Evolutionary conservation across 2,113 vertebrate genomes (phyloP), one percentile per base, ranked within the genome.

Genomic region (Scopus umbretta): DNA sequence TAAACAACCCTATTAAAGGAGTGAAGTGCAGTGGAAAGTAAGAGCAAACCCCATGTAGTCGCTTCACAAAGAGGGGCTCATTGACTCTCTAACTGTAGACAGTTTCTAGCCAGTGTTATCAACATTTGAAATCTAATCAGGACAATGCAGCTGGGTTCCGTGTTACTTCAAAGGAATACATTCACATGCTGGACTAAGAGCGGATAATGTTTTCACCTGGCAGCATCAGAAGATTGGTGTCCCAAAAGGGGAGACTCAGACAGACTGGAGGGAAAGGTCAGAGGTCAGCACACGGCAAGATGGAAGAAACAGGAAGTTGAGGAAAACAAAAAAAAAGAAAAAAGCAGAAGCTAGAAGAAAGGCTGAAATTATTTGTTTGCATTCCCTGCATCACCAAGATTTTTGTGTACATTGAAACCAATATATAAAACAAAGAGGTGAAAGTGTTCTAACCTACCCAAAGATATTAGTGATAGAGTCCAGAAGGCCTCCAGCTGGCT

Each of bases 391-490:
- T 92, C 94, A 97, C 93, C 85, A 96, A 96, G 80, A 96, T 92
- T 80, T 79, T 94, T 90, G 89, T 91, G 85, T 94, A 97, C 63
- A 70, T 94, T 95, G 90, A 97, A 92, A 97, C 56, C 89, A 67
- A 94, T 89, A 95, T 38, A 92, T 27, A 91, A 92, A 88, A 97
- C 49, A 94, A 97, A 94, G 97, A 97, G 96, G 94, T 73, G 95
- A 97, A 97, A 92, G 94, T 87, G 86, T 96, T 97, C 97, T 98
- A 97, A 98, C 99, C 90, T 99, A 99, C 99, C 99, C 99, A 98
- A 99, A 99, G 85, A 99, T 99, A 98, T 99, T 99, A 98, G 98
- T 99, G 98, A 99, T 99, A 98, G 99, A 99, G 96, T 99, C 99
- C 92, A 99, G 98, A 96, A 99, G 99, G 89, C 99, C 99, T 94